Conservation (phyloP, 2,888 invertebrate species). For the Slavum lentiscoides region DNA sequence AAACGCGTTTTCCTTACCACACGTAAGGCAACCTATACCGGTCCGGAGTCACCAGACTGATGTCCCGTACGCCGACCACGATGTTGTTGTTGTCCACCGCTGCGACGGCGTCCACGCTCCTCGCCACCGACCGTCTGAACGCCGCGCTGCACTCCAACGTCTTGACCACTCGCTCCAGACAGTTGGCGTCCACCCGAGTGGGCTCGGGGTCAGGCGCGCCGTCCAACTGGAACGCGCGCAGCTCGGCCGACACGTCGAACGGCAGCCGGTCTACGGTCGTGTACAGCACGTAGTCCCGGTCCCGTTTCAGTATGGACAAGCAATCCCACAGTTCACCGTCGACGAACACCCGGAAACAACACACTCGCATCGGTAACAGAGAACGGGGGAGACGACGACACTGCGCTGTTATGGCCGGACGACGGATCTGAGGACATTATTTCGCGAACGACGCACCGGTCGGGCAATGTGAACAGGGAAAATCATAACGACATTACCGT, state of each 20-base stretch:
- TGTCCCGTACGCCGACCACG: not conserved
- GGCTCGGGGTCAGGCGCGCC: not conserved
- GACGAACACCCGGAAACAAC: conserved; percentile 41
- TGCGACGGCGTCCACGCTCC: not conserved
- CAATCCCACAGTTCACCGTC: conserved; percentile 41
- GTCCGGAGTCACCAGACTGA: not conserved
- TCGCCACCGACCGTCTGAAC: not conserved
- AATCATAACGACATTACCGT: too few species aligned
- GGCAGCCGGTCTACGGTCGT: conserved; percentile 17
- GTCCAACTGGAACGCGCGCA: not conserved
- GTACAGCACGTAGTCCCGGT: conserved; percentile 24
- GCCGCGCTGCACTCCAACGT: not conserved
- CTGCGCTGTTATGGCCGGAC: not conserved
- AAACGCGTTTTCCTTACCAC: conserved; percentile 5
- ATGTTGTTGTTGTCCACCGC: conserved; percentile 5
- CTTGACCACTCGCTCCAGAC: conserved; percentile 25
- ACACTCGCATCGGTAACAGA: conserved; percentile 16
- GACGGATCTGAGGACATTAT: conserved; percentile 1
- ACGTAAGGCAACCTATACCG: conserved; percentile 24
- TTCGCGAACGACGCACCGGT: too few species aligned
- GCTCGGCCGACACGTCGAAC: not conserved
- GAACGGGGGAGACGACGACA: not conserved
- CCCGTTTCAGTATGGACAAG: conserved; percentile 14
- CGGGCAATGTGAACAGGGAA: too few species aligned
- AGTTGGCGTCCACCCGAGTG: conserved; percentile 7